Base-by-base conservation (phyloP, 2,888 invertebrate species). In the Caenorhabditis sp. region DNA sequence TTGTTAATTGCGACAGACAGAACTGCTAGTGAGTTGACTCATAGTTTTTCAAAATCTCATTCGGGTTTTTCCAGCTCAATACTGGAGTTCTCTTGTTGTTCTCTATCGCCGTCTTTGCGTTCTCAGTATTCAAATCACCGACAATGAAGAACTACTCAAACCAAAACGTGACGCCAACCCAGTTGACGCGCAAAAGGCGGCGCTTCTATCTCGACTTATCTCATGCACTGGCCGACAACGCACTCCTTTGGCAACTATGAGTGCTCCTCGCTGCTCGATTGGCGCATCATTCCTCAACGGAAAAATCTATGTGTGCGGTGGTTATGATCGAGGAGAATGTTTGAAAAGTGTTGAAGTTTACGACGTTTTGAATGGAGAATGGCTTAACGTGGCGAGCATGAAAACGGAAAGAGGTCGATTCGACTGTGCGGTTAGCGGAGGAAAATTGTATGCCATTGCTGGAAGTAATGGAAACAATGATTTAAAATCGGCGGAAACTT, bases 301-400 rank as follows among this genome's bases (percentile, higher is more conserved):
- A 57, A 91, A 91, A 60, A 91, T 94, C 58, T 89, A 94, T 78
- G 93, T 93, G 69, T 93, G 93, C 89, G 94, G 92, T 84, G 93
- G 93, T 10, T 94, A 94, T 89, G 93, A 94, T 89, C 91, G 94
- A 78, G 93, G 93, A 53, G 93, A 94, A 88, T 94, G 94, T 87
- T 90, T 94, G 81, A 91, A 91, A 79, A 91, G 91, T 23, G 93
- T 81, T 21, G 84, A 86, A 62, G 91, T 91, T 55, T 94, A 93
- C 90, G 91, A 92, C 85, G 92, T 93, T 5, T 89, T 89, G 59
- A 89, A 89, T 4, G 93, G 93, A 89, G 89, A 89, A 62, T 94
- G 94, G 94, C 88, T 89, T 53, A 87, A 90, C 26, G 89, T 93
- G 84, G 91, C 92, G 0, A 90, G 91, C 76, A 93, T 94, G 93